Evolutionary conservation across 2,888 invertebrate species (phyloP).

Genomic region (Exephanes ischioxanthus): DNA sequence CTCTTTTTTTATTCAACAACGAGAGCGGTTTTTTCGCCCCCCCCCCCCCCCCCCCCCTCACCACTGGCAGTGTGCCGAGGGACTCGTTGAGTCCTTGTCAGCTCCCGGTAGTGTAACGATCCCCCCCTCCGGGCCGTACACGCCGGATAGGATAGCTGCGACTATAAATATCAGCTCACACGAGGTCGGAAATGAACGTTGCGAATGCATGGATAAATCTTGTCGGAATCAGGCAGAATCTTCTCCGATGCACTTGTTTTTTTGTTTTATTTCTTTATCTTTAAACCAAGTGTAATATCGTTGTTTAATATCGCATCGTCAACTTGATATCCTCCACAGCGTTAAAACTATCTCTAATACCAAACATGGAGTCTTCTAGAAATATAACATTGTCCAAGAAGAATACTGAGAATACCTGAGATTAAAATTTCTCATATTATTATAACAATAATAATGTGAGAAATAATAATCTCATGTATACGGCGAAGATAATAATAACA

Average conservation of each 20-base stretch:
- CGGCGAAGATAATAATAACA: too few species aligned
- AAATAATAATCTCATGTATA: too few species aligned
- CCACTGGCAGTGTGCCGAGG: constrained; percentile 45
- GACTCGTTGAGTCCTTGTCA: constrained; percentile 62
- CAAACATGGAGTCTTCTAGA: background rate
- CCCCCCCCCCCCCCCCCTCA: background rate
- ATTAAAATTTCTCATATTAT: constrained; percentile 13
- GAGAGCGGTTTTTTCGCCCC: constrained; percentile 24
- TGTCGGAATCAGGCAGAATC: constrained; percentile 51
- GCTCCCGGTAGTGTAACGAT: constrained; percentile 57
- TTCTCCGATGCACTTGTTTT: constrained; percentile 13
- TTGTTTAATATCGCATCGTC: background rate
- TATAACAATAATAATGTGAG: too few species aligned
- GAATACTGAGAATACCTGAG: background rate
- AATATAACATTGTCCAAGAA: background rate
- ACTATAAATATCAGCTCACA: constrained; percentile 56
- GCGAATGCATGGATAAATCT: constrained; percentile 55
- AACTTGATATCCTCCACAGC: background rate
- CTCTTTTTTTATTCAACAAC: constrained; percentile 44
- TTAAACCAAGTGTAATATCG: constrained; percentile 19
- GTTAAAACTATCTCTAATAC: background rate
- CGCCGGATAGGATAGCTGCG: constrained; percentile 39
- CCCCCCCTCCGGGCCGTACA: constrained; percentile 3
- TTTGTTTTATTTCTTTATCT: constrained; percentile 10
- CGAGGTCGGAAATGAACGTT: constrained; percentile 50